These are phyloP conservation scores for Limnephilus rhombicus DNA, from an alignment of 2,888 invertebrate species.

Conservation along the genomic window DNA sequence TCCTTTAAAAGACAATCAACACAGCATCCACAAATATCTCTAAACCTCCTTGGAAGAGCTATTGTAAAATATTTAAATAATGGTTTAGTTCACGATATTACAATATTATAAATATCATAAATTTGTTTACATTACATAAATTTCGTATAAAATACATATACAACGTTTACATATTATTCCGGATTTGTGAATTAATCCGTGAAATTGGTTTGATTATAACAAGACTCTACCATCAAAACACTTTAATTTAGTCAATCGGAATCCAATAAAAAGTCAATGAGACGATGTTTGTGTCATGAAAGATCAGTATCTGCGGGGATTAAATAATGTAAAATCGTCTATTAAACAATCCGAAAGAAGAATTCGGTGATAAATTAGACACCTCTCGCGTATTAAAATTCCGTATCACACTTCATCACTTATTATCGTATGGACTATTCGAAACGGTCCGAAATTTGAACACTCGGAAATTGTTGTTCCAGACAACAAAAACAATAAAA, in stretches of 20 bases:
- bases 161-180: too few relatives aligned
- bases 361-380: conserved; percentile 41
- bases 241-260: background rate
- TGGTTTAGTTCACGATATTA: too few relatives aligned
- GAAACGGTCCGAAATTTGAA: background rate
- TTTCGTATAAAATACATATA: background rate
- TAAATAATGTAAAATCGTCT: background rate
- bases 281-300: background rate
- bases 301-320: background rate
- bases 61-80: too few relatives aligned
- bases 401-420: conserved; percentile 50
- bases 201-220: background rate
- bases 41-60: too few relatives aligned
- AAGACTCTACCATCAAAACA: background rate
- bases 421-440: conserved; percentile 26
- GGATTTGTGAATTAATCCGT: background rate
- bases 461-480: background rate
- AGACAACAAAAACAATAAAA: background rate
- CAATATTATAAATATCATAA: too few relatives aligned
- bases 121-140: background rate
- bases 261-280: background rate
- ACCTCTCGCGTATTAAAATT: conserved; percentile 31
- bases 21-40: too few relatives aligned
- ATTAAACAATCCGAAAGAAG: conserved; percentile 22
- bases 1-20: too few relatives aligned